These are phyloP conservation scores for Rutpela maculata DNA, from an alignment of 2,888 invertebrate genomes.

Conservation along the genomic window DNA sequence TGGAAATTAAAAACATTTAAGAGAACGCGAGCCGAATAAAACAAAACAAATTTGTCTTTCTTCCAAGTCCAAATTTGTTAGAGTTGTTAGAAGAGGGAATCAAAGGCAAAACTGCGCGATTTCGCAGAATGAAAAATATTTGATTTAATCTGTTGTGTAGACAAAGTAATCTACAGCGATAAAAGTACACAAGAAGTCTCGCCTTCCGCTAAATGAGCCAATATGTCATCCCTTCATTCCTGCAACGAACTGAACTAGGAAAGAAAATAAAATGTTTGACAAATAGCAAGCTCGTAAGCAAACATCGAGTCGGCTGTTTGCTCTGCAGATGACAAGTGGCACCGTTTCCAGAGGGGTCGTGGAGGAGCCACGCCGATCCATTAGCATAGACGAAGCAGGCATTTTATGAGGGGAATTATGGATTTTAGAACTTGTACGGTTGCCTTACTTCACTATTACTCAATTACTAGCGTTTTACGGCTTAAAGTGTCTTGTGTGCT, in stretches of 20 bases:
- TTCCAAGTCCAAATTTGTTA: constrained; percentile 50
- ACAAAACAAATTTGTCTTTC: constrained; percentile 41
- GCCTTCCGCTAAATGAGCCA: constrained; percentile 71
- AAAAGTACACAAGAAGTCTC: constrained; percentile 73
- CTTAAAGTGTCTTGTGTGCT: constrained; percentile 47
- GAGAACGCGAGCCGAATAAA: constrained; percentile 4
- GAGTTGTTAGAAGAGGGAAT: constrained; percentile 51
- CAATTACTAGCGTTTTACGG: constrained; percentile 55
- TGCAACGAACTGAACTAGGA: constrained; percentile 66
- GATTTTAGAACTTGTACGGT: constrained; percentile 60
- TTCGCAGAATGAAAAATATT: constrained; percentile 72
- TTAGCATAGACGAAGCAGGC: constrained; percentile 65
- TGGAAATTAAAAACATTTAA: constrained; percentile 20
- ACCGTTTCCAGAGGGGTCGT: constrained; percentile 62
- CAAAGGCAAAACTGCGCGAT: constrained; percentile 48
- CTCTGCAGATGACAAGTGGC: constrained; percentile 72
- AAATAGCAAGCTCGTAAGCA: constrained; percentile 72
- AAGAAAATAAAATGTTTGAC: constrained; percentile 74
- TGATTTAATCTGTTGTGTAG: constrained; percentile 74
- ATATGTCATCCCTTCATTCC: constrained; percentile 67
- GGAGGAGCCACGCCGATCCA: constrained; percentile 63
- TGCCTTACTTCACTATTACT: constrained; percentile 59
- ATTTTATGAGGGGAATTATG: constrained; percentile 64
- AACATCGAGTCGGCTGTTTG: constrained; percentile 72
- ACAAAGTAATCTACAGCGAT: constrained; percentile 73